phyloP scores from a whole-genome alignment of 30 jellyfish, hydroid and myxozoan species.

The Sanderia malayensis region DNA sequence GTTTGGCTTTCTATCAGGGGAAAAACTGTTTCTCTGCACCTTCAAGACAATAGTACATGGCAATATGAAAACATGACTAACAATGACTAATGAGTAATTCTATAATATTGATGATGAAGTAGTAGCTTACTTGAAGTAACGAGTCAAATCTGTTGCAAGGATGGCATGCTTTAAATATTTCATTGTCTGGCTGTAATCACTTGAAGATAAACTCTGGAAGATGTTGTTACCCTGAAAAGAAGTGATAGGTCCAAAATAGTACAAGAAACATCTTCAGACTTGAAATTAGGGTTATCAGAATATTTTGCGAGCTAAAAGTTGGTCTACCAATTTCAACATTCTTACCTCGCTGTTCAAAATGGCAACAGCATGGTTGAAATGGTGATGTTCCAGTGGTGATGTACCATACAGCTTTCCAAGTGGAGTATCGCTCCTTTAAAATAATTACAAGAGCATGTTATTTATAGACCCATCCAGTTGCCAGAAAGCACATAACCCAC shows the following conservation, averaged over 20 bases:
- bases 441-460: neutral
- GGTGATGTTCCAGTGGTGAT: constrained; percentile 95
- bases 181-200: constrained; percentile 77
- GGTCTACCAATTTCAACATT: neutral
- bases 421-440: constrained; percentile 83
- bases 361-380: constrained; percentile 89
- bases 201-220: constrained; percentile 63
- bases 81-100: too few species aligned
- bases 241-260: too few species aligned
- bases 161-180: constrained; percentile 82
- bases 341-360: constrained; percentile 87
- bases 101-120: too few species aligned
- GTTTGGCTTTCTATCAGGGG: constrained; percentile 19
- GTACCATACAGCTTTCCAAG: constrained; percentile 80
- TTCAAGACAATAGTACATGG: too few species aligned
- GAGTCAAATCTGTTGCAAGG: constrained; percentile 88
- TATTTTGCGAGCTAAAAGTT: too few species aligned
- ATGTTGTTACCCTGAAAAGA: constrained; percentile 95
- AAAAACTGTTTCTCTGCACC: constrained; percentile 16
- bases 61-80: too few species aligned
- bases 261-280: too few species aligned
- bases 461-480: too few species aligned
- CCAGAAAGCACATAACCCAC: too few species aligned
- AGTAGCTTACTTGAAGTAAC: constrained; percentile 83
- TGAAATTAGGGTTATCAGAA: too few species aligned